phyloP scores from a whole-genome alignment of 2,113 vertebrate species.

The Hiodon alosoides region DNA sequence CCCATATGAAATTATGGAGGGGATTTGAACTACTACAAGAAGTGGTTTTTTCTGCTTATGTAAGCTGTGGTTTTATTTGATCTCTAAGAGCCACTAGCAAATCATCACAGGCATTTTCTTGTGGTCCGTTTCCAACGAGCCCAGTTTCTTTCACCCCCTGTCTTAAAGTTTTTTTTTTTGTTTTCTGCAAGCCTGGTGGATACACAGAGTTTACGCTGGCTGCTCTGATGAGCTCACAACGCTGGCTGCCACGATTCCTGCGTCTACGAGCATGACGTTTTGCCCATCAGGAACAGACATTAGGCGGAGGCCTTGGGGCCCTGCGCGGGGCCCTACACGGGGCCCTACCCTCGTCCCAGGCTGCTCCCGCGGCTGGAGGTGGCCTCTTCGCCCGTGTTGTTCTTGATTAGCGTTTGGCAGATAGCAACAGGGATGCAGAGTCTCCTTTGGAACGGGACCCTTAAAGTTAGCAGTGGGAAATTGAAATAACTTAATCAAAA shows the following conservation, averaged over 20 bases:
- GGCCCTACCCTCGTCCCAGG: not conserved
- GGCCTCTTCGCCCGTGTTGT: not conserved
- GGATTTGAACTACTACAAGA: not conserved
- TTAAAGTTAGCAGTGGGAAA: conserved; percentile 29
- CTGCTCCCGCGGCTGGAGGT: no score
- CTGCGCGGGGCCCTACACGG: not conserved
- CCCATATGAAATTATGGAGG: not conserved
- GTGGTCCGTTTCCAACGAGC: not conserved
- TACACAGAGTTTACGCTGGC: not conserved
- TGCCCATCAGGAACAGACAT: not conserved
- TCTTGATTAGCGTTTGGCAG: conserved; percentile 6
- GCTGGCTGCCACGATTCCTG: not conserved
- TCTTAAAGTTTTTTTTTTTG: not conserved
- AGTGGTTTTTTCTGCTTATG: not conserved
- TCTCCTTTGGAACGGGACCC: conserved; percentile 32
- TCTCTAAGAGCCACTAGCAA: not conserved
- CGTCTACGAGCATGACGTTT: not conserved
- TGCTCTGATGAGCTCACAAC: not conserved
- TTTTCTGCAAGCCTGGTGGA: not conserved
- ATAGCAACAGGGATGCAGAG: not conserved
- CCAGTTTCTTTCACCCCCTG: not conserved
- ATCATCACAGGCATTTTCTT: not conserved
- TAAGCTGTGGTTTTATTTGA: not conserved
- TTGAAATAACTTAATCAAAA: conserved; percentile 48
- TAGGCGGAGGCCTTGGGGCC: not conserved